These are phyloP conservation scores for Ophiothrix spiculata DNA, from an alignment of 35 echinoderm and acorn worm species.

Conservation along the genomic window DNA sequence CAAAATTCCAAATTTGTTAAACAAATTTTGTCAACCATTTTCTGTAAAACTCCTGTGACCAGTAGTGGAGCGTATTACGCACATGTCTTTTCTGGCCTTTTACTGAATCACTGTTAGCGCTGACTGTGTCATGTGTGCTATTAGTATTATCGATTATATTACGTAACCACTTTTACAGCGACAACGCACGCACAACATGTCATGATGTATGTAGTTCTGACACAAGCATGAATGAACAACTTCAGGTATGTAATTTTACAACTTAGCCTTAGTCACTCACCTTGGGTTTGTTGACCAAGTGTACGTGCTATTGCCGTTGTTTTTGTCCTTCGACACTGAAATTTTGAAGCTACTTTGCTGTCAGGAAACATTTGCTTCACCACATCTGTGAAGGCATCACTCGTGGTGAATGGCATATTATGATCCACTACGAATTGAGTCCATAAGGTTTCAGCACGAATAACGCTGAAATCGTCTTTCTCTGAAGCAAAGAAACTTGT, in stretches of 20 bases:
- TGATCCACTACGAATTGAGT: conserved; percentile 16
- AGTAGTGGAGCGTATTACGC: too few species aligned
- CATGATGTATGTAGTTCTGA: not conserved
- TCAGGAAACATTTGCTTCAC: conserved; percentile 36
- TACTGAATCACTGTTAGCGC: too few species aligned
- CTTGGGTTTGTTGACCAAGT: conserved; percentile 39
- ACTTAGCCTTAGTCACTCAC: conserved; percentile 13
- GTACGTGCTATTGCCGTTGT: conserved; percentile 42
- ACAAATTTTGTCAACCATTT: too few species aligned
- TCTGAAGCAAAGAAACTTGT: not conserved
- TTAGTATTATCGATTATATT: not conserved
- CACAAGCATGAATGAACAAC: not conserved
- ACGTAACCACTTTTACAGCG: too few species aligned
- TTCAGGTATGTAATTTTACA: not conserved
- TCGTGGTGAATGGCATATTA: conserved; percentile 15
- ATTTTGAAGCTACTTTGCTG: conserved; percentile 29
- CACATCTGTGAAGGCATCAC: not conserved
- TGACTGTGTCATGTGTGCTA: not conserved
- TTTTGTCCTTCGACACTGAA: conserved; percentile 42
- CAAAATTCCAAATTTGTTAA: too few species aligned
- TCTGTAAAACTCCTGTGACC: too few species aligned
- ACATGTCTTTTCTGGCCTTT: too few species aligned
- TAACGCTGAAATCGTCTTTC: not conserved
- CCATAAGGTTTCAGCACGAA: conserved; percentile 20
- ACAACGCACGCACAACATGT: not conserved